Conservation (phyloP, 2,113 vertebrate species). For the Crocuta crocuta region DNA sequence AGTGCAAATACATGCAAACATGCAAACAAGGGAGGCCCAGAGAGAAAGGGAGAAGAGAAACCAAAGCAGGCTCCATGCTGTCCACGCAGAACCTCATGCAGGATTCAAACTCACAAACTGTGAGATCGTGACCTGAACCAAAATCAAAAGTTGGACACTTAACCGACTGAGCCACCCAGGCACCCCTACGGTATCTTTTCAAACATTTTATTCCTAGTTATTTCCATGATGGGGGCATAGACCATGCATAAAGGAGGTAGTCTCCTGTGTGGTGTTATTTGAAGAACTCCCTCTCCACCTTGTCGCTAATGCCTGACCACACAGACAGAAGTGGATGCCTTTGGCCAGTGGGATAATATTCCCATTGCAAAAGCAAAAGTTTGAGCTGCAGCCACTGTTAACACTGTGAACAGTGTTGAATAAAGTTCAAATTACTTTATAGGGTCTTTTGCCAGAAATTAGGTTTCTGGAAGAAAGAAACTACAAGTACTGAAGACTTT, state of each 20-base stretch:
- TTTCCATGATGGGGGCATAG: background rate
- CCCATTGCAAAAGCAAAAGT: background rate
- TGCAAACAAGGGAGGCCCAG: too few relatives aligned
- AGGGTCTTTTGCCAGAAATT: slow-evolving; percentile 15
- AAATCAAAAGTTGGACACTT: too few relatives aligned
- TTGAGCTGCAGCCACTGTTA: background rate
- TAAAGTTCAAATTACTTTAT: background rate
- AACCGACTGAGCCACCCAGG: too few relatives aligned
- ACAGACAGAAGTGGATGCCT: background rate
- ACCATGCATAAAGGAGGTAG: background rate
- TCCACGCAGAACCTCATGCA: too few relatives aligned
- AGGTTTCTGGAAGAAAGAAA: background rate
- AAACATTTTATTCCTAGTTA: background rate
- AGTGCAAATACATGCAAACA: too few relatives aligned
- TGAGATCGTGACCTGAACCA: too few relatives aligned
- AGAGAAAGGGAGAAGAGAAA: too few relatives aligned
- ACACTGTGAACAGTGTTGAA: background rate
- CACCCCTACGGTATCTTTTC: background rate
- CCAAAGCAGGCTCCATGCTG: too few relatives aligned
- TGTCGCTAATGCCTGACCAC: background rate
- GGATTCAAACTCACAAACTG: too few relatives aligned
- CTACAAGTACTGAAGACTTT: background rate
- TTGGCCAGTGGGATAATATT: background rate
- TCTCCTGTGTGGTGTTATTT: background rate
- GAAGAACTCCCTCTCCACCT: background rate